A percentile compares a stretch with the other conserved stretches of the same genome.
Evolutionary conservation across 1,140 invertebrate genomes (phyloP).

Genomic region (Heliconius himera): DNA sequence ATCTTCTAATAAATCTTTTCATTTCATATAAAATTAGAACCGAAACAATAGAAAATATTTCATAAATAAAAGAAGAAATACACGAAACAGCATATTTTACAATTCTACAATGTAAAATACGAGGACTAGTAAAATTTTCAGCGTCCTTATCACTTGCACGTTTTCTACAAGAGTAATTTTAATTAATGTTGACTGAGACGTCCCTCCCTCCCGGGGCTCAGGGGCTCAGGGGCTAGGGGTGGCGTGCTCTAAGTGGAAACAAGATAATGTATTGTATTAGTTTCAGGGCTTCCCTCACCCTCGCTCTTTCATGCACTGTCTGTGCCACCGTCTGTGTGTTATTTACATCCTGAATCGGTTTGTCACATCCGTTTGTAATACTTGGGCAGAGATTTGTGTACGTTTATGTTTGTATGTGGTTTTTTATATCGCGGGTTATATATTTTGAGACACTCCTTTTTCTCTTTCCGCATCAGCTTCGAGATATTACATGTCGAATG

Average conservation of each 20-base stretch:
- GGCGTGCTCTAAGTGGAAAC: conserved; percentile 18
- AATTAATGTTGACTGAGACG: conserved; percentile 30
- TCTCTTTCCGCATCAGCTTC: no score
- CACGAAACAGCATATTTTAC: no score
- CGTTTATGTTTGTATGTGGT: no score
- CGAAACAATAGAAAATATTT: no score
- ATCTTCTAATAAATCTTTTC: no score
- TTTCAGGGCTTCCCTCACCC: conserved; percentile 24
- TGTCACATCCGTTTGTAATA: conserved; percentile 3
- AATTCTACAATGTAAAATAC: neutral
- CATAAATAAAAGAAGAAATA: no score
- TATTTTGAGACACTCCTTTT: no score
- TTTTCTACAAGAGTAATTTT: conserved; percentile 29
- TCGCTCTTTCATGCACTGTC: conserved; percentile 16
- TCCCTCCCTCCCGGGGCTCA: neutral
- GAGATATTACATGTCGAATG: no score
- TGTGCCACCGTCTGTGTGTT: neutral
- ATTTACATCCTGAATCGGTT: neutral
- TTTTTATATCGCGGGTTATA: no score
- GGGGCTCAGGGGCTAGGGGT: neutral
- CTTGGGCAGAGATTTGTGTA: neutral
- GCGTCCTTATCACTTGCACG: conserved; percentile 17
- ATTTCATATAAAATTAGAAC: no score
- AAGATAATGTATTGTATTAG: conserved; percentile 25
- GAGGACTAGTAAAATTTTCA: neutral